Percentiles rank a stretch among this genome's conserved stretches.
Evolutionary conservation across 2,888 invertebrate genomes (phyloP).

Genomic region (Melanostoma mellinum): DNA sequence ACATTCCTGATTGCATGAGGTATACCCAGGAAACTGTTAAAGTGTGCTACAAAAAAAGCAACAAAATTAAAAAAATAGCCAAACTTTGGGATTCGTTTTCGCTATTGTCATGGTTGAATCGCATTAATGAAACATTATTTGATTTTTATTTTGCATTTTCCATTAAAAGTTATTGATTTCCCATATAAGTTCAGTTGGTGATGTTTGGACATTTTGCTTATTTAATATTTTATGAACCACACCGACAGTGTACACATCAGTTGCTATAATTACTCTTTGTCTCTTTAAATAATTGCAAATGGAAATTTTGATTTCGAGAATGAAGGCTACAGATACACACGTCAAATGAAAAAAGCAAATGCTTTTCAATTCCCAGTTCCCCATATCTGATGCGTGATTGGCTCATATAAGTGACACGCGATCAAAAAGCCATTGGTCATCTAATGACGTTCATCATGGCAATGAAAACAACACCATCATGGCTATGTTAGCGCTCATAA

Average conservation of each 20-base stretch:
- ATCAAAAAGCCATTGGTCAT: neutral
- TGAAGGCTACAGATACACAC: too few species aligned
- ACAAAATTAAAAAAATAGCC: too few species aligned
- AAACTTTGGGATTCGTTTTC: neutral
- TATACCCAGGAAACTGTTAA: neutral
- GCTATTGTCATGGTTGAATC: slow-evolving; percentile 35
- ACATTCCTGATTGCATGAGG: neutral
- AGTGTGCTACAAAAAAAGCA: too few species aligned
- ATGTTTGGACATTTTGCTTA: neutral
- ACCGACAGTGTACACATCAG: too few species aligned
- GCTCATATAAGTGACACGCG: neutral
- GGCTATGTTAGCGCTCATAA: too few species aligned
- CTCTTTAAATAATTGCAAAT: too few species aligned
- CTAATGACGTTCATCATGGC: neutral
- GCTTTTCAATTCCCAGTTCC: too few species aligned
- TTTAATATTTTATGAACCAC: neutral
- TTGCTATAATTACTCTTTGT: too few species aligned
- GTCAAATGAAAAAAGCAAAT: too few species aligned
- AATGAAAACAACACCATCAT: slow-evolving; percentile 3
- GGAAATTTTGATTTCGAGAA: too few species aligned
- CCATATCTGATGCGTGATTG: neutral
- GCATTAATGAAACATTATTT: slow-evolving; percentile 38
- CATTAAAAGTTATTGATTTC: slow-evolving; percentile 37
- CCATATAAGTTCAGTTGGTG: neutral
- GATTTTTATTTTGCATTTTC: slow-evolving; percentile 19